phyloP scores from a whole-genome alignment of 2,113 vertebrate genomes.

The Eulacestoma nigropectus region DNA sequence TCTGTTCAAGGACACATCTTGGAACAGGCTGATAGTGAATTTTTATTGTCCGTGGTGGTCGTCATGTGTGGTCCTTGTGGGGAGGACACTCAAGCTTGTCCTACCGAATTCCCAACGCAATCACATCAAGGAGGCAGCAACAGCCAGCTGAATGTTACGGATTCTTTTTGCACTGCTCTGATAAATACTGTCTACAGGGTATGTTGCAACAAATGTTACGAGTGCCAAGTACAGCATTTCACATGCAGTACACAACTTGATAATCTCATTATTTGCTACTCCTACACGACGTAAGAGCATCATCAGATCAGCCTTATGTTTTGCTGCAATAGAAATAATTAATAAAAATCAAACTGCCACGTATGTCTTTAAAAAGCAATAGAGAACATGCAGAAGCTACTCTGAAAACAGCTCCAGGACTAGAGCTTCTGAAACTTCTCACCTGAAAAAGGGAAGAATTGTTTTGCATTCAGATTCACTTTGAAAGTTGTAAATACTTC shows the following conservation, averaged over 20 bases:
- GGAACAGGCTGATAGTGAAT: neutral
- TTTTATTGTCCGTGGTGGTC: neutral
- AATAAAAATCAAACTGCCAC: slow-evolving; percentile 56
- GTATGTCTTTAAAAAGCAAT: slow-evolving; percentile 42
- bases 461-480: slow-evolving; percentile 1
- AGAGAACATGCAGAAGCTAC: neutral
- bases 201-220: slow-evolving; percentile 17
- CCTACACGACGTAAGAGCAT: slow-evolving; percentile 6
- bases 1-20: accelerated
- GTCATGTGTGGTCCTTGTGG: accelerated
- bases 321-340: slow-evolving; percentile 44
- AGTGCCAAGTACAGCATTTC: slow-evolving; percentile 7
- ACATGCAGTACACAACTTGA: neutral
- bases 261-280: slow-evolving; percentile 55
- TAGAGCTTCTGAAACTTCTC: neutral
- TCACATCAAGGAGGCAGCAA: neutral
- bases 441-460: neutral
- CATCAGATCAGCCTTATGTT: slow-evolving; percentile 45
- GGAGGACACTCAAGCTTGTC: neutral
- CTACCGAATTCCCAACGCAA: neutral
- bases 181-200: slow-evolving; percentile 41
- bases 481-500: slow-evolving; percentile 41
- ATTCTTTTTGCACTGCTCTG: slow-evolving; percentile 9
- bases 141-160: neutral
- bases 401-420: neutral